Conservation (phyloP, 2,797 vertebrate species). For the Lepilemur septentrionalis region DNA sequence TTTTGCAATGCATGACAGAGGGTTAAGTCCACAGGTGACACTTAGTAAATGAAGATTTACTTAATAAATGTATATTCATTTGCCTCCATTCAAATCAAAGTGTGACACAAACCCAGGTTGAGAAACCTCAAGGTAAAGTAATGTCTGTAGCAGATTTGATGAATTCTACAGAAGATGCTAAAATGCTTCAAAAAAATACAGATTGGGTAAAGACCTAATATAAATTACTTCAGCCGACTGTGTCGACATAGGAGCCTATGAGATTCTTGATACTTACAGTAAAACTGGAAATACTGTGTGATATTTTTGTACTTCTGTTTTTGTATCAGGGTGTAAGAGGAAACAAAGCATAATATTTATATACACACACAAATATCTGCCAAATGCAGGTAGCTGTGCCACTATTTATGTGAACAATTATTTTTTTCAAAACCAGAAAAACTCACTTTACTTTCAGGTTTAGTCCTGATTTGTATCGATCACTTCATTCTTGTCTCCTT, state of each 20-base stretch:
- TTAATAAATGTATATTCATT: neutral
- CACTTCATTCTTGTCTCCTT: slow-evolving; percentile 10
- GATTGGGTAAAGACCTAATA: neutral
- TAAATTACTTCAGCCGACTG: neutral
- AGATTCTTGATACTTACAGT: neutral
- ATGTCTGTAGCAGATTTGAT: slow-evolving; percentile 30
- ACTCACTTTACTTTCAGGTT: neutral
- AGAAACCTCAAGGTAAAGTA: neutral
- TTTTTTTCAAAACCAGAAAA: slow-evolving; percentile 30
- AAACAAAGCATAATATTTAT: slow-evolving; percentile 44
- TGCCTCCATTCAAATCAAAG: slow-evolving; percentile 29
- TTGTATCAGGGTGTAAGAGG: slow-evolving; percentile 22
- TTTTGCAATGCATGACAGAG: neutral
- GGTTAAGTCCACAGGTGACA: neutral
- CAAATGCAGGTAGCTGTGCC: neutral
- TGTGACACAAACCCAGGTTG: neutral
- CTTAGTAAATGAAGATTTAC: neutral
- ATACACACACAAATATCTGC: neutral
- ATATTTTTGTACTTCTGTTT: slow-evolving; percentile 59
- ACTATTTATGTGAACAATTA: neutral
- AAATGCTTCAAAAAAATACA: neutral
- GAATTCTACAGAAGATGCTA: neutral
- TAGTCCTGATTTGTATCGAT: neutral
- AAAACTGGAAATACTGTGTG: neutral
- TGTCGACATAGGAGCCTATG: neutral